Evolutionary conservation across 2,797 vertebrate genomes (phyloP).

Genomic region (Enteromius unitaeniatus): DNA sequence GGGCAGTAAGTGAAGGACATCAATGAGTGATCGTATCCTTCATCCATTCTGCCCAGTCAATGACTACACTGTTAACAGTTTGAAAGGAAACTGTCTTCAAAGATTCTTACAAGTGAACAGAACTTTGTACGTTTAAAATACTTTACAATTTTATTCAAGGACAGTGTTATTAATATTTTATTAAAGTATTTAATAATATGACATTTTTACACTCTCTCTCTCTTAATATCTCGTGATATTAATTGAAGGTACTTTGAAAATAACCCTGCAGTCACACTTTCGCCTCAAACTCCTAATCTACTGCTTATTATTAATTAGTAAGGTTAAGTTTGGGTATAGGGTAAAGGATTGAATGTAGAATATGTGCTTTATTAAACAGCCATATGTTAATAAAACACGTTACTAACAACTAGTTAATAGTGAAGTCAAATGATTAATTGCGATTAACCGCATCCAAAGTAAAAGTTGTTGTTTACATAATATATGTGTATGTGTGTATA

Average conservation of each 20-base stretch:
- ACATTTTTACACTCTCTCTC: too few relatives aligned
- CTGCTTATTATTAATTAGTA: not conserved
- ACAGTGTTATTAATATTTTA: not conserved
- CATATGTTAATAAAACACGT: not conserved
- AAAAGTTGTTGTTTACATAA: too few relatives aligned
- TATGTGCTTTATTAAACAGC: not conserved
- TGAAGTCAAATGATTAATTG: too few relatives aligned
- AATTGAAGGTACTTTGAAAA: not conserved
- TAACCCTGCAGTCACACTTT: not conserved
- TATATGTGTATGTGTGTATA: too few relatives aligned
- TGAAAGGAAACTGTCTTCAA: not conserved
- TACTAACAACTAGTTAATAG: not conserved
- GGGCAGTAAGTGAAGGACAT: not conserved
- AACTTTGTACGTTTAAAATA: not conserved
- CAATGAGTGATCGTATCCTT: not conserved
- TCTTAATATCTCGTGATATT: too few relatives aligned
- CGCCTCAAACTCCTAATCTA: not conserved
- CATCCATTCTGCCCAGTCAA: not conserved
- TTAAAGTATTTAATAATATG: not conserved
- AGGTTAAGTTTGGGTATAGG: not conserved
- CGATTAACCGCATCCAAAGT: too few relatives aligned
- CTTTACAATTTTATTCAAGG: not conserved
- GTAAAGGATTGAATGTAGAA: not conserved
- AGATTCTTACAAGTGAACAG: not conserved
- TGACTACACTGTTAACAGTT: not conserved